Conservation (phyloP, 92 coral and sea anemone genomes). For the Blastomussa wellsi region DNA sequence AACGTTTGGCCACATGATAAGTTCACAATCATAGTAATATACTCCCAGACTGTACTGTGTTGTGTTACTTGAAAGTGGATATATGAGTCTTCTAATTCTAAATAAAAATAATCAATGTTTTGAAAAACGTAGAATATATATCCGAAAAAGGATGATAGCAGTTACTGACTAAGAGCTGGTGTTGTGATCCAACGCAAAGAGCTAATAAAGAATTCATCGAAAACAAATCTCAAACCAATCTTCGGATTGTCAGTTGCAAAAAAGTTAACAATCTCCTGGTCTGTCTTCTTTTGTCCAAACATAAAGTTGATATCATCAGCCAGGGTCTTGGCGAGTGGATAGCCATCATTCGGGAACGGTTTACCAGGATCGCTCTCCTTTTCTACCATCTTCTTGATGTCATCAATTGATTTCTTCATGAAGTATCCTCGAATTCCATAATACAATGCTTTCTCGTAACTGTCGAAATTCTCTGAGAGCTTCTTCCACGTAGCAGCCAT, state of each 20-base stretch:
- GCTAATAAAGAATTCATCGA: background rate
- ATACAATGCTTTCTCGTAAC: constrained; percentile 46
- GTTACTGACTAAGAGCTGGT: no score
- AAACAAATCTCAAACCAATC: background rate
- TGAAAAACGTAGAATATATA: no score
- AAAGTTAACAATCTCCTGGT: constrained; percentile 51
- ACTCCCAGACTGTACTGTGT: no score
- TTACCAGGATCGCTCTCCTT: constrained; percentile 42
- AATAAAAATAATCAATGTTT: no score
- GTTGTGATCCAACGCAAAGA: background rate
- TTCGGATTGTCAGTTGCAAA: constrained; percentile 46
- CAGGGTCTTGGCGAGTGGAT: constrained; percentile 49
- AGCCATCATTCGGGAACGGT: constrained; percentile 60
- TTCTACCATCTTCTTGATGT: constrained; percentile 19
- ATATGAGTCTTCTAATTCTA: no score
- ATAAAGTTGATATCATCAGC: constrained; percentile 43
- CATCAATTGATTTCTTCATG: constrained; percentile 39
- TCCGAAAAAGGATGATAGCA: no score
- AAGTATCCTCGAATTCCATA: constrained; percentile 55
- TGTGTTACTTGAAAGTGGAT: no score
- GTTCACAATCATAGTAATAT: no score
- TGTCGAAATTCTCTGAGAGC: constrained; percentile 51
- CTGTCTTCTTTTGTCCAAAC: constrained; percentile 45
- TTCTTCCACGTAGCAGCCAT: constrained; percentile 53
- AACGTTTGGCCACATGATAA: no score